phyloP scores from a whole-genome alignment of 2,888 invertebrate species.

The Tenthredo livida region DNA sequence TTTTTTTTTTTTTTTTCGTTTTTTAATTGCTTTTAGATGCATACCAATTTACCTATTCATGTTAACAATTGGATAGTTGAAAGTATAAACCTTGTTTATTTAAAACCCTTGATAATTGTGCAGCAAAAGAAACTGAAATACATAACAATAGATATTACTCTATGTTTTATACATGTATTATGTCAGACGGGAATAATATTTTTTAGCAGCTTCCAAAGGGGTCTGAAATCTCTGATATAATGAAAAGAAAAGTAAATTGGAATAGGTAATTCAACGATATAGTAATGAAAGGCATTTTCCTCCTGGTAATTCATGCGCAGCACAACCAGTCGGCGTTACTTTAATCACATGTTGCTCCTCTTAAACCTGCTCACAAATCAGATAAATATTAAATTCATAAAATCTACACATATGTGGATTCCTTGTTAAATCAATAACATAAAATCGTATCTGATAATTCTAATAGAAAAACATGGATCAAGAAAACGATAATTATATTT shows the following conservation, averaged over 20 bases:
- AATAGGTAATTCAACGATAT: constrained; percentile 43
- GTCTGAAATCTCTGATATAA: constrained; percentile 16
- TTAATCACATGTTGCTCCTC: constrained; percentile 37
- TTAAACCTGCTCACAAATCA: constrained; percentile 6
- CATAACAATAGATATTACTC: not conserved
- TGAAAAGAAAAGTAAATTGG: not conserved
- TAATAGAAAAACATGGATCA: not conserved
- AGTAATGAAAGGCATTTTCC: constrained; percentile 39
- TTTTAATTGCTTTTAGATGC: not conserved
- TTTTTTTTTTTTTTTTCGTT: not conserved
- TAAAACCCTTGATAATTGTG: constrained; percentile 11
- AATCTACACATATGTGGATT: not conserved
- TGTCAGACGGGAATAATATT: not conserved
- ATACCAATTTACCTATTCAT: not conserved
- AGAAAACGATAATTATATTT: not conserved
- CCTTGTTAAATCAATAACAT: not conserved
- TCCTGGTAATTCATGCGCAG: constrained; percentile 35
- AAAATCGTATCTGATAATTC: not conserved
- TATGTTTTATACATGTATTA: constrained; percentile 8
- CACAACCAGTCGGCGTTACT: constrained; percentile 43
- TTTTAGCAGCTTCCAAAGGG: constrained; percentile 9
- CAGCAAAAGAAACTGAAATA: not conserved
- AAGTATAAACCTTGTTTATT: constrained; percentile 35
- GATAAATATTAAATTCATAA: not conserved
- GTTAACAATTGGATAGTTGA: not conserved